Conservation (phyloP, 1,140 invertebrate genomes). For the Lamellibrachia luymesi region DNA sequence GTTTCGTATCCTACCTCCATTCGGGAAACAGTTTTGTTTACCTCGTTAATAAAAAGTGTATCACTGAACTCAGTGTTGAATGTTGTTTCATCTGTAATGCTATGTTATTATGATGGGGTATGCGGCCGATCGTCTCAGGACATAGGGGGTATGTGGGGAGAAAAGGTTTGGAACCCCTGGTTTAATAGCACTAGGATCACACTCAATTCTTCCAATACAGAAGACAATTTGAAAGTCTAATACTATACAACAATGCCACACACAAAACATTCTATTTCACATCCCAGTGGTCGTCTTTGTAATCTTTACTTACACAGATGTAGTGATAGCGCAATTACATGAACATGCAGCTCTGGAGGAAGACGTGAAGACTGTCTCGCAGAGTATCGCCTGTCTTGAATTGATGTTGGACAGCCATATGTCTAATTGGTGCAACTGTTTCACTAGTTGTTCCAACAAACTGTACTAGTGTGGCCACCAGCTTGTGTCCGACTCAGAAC, state of each 20-base stretch:
- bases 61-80: too few species aligned
- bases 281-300: background rate
- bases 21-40: too few species aligned
- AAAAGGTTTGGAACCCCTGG: too few species aligned
- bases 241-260: background rate
- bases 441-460: background rate
- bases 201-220: too few species aligned
- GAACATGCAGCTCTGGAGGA: background rate
- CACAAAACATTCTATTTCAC: background rate
- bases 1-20: too few species aligned
- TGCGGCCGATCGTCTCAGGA: too few species aligned
- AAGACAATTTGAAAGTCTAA: too few species aligned
- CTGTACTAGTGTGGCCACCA: background rate
- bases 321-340: background rate
- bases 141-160: too few species aligned
- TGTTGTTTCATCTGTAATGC: too few species aligned
- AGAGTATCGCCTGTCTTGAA: background rate
- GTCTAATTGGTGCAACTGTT: background rate
- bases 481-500: background rate
- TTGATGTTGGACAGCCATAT: background rate
- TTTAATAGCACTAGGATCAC: too few species aligned
- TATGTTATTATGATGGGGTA: too few species aligned
- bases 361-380: background rate
- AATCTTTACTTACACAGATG: background rate
- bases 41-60: too few species aligned